Conservation (phyloP, 2,888 invertebrate genomes). For the Glyphotaelius pellucidus region DNA sequence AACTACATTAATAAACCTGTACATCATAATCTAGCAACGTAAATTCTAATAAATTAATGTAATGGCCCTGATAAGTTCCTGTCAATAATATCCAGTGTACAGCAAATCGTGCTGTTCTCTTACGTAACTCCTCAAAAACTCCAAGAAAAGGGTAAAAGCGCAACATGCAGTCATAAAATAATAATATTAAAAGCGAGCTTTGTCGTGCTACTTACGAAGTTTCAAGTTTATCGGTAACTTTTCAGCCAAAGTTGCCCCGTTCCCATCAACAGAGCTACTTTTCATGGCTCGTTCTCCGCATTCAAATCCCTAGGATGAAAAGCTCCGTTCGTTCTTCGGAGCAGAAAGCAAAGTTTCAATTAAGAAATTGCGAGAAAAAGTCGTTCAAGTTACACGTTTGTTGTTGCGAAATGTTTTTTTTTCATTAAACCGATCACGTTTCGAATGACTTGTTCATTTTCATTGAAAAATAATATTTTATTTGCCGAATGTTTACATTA, state of each 20-base stretch:
- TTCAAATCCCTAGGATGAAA: conserved; percentile 44
- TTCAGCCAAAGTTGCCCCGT: conserved; percentile 47
- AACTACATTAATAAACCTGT: too few species aligned
- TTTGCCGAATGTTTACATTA: neutral
- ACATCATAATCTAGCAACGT: too few species aligned
- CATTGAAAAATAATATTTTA: neutral
- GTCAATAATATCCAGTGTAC: neutral
- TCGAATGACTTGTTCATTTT: neutral
- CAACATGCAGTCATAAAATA: conserved; percentile 38
- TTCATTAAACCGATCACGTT: neutral
- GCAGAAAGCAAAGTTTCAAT: conserved; percentile 55
- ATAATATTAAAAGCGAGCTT: conserved; percentile 45
- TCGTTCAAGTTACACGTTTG: neutral
- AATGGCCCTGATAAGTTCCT: neutral
- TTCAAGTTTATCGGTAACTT: conserved; percentile 47
- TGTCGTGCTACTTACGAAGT: conserved; percentile 38
- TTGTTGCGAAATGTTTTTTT: neutral
- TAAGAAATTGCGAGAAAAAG: conserved; percentile 47
- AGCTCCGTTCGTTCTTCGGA: conserved; percentile 36
- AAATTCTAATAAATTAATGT: neutral
- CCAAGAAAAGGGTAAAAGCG: conserved; percentile 34
- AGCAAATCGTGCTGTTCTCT: conserved; percentile 15
- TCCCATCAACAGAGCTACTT: conserved; percentile 35
- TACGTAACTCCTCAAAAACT: conserved; percentile 37
- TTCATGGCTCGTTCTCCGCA: conserved; percentile 48